A percentile compares a stretch with the other conserved stretches of the same genome.
phyloP scores from a whole-genome alignment of 1,140 invertebrate genomes.

The Drosophila persimilis region DNA sequence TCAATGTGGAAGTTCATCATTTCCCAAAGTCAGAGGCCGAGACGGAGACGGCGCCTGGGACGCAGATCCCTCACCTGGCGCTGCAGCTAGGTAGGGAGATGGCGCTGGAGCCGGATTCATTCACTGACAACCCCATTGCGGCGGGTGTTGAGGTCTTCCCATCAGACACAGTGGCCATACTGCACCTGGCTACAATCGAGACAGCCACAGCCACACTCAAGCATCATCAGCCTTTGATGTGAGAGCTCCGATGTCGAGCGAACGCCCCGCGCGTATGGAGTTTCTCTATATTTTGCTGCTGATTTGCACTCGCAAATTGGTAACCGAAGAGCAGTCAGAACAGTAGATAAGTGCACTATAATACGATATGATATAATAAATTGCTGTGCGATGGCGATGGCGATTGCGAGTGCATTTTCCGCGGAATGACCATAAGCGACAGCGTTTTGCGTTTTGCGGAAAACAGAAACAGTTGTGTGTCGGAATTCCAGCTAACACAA shows the following conservation, averaged over 20 bases:
- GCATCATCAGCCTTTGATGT: background rate
- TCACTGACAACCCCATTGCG: no score
- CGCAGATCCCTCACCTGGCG: no score
- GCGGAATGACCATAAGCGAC: constrained; percentile 40
- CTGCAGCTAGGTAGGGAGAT: no score
- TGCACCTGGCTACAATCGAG: no score
- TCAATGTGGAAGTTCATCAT: constrained; percentile 50
- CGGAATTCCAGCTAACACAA: constrained; percentile 10
- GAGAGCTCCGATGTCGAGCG: constrained; percentile 17
- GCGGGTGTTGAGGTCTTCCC: no score
- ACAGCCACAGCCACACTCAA: constrained; percentile 1
- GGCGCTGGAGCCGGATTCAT: no score
- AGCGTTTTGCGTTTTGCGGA: constrained; percentile 49
- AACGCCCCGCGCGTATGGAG: background rate
- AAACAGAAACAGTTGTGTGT: background rate
- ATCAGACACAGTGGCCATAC: no score
- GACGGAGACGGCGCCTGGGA: no score
- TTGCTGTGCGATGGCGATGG: background rate
- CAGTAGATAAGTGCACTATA: no score
- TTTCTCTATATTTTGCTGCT: constrained; percentile 4
- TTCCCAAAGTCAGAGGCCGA: background rate
- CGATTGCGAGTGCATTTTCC: constrained; percentile 18
- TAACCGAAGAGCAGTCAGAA: constrained; percentile 49
- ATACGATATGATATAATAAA: background rate
- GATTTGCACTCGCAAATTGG: constrained; percentile 70